Conservation (phyloP, 2,888 invertebrate species). For the Neria commutata region DNA sequence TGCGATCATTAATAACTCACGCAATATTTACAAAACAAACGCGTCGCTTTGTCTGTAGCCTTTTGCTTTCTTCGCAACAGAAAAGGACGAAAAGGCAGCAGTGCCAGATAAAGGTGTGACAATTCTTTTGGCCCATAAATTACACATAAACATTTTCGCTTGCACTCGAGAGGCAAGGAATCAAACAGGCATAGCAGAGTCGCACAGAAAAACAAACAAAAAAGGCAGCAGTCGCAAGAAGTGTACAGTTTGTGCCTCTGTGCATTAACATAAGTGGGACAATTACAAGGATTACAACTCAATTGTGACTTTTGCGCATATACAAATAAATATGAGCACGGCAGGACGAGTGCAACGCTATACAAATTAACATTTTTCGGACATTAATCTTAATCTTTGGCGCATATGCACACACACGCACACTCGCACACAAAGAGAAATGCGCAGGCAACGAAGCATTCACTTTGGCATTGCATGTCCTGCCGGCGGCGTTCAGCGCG, state of each 20-base stretch:
- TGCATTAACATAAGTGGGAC: conserved; percentile 42
- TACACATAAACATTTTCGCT: conserved; percentile 7
- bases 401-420: too few relatives aligned
- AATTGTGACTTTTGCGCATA: conserved; percentile 46
- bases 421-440: too few relatives aligned
- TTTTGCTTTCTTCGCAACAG: not conserved
- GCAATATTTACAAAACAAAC: conserved; percentile 63
- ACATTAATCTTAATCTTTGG: conserved; percentile 31
- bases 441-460: too few relatives aligned
- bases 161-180: not conserved
- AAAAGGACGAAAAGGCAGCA: not conserved
- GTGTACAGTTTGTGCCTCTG: not conserved
- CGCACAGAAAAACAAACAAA: not conserved
- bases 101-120: conserved; percentile 39
- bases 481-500: conserved; percentile 12
- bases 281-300: conserved; percentile 61
- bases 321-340: too few relatives aligned
- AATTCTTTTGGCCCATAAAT: conserved; percentile 37
- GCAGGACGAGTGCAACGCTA: not conserved
- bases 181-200: not conserved
- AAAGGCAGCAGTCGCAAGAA: too few relatives aligned
- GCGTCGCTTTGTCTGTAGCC: conserved; percentile 49
- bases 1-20: conserved; percentile 57
- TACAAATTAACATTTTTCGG: conserved; percentile 37
- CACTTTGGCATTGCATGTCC: conserved; percentile 9